phyloP scores from a whole-genome alignment of 2,888 invertebrate species.

The Corythucha ciliata region DNA sequence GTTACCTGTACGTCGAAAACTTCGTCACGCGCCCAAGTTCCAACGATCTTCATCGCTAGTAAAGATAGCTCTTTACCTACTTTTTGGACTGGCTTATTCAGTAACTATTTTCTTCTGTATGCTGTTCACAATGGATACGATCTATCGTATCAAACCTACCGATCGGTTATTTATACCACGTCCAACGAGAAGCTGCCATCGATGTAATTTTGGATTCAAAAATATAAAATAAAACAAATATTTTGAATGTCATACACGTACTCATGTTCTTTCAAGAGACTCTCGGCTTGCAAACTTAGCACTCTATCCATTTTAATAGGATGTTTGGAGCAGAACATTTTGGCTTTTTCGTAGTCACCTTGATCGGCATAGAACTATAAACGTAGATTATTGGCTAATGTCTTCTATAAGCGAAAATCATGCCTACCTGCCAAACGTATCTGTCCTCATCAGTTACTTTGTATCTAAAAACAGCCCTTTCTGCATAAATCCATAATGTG shows the following conservation, averaged over 20 bases:
- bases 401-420: conserved; percentile 2
- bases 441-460: conserved; percentile 75
- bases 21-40: no score
- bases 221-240: neutral
- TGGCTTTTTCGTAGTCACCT: conserved; percentile 77
- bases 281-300: conserved; percentile 77
- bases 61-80: no score
- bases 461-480: conserved; percentile 74
- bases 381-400: conserved; percentile 31
- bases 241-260: conserved; percentile 39
- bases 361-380: conserved; percentile 67
- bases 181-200: no score
- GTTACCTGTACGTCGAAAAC: no score
- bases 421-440: conserved; percentile 61
- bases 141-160: no score
- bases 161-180: no score
- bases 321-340: conserved; percentile 71
- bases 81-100: no score
- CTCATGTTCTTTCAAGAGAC: conserved; percentile 65
- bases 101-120: no score
- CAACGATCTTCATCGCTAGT: no score
- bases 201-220: no score
- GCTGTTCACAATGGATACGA: no score
- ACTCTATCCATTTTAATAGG: conserved; percentile 74
- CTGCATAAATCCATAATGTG: conserved; percentile 78